phyloP scores from a whole-genome alignment of 2,797 vertebrate genomes.

The Falco peregrinus region DNA sequence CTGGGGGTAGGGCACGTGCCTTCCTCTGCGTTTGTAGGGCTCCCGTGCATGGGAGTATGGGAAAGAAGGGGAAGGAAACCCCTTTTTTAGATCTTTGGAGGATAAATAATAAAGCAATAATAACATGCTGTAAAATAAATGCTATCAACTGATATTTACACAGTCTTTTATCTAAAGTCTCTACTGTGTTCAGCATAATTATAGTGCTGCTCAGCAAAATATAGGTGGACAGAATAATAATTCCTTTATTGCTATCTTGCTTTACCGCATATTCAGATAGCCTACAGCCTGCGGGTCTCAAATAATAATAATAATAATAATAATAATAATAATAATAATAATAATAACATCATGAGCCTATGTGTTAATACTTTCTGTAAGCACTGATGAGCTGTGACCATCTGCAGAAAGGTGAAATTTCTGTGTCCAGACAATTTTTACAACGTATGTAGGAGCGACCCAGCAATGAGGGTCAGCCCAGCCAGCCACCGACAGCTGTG shows the following conservation, averaged over 20 bases:
- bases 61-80: slow-evolving; percentile 20
- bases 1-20: background rate
- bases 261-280: background rate
- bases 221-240: slow-evolving; percentile 3
- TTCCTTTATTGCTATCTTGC: background rate
- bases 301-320: background rate
- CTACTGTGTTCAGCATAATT: background rate
- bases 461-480: background rate
- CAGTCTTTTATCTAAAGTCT: background rate
- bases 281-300: background rate
- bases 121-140: slow-evolving; percentile 25
- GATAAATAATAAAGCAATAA: slow-evolving; percentile 35
- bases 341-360: background rate
- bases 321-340: too few relatives aligned
- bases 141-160: background rate
- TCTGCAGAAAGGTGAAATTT: background rate
- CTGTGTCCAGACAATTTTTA: background rate
- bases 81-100: background rate
- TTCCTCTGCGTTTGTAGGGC: background rate
- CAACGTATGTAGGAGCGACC: background rate
- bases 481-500: background rate
- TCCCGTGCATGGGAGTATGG: background rate
- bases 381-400: background rate
- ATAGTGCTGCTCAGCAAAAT: background rate
- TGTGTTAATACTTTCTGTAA: background rate